Conservation (phyloP, 2,113 vertebrate species). For the Potamarius usumacintae region DNA sequence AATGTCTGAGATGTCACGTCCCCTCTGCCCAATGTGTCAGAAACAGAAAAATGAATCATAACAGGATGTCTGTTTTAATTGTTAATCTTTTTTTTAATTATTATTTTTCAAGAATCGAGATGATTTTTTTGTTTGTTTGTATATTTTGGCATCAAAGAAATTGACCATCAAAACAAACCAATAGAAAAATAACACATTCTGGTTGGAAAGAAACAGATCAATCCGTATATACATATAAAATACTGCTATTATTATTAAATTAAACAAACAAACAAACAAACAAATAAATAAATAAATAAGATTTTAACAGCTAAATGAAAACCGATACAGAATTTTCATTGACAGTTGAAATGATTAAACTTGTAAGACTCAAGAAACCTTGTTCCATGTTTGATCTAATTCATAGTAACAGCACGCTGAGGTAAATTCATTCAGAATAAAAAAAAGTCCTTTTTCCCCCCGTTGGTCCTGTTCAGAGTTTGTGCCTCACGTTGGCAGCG, state of each 20-base stretch:
- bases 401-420: neutral
- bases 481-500: neutral
- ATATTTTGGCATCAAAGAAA: neutral
- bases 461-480: neutral
- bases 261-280: too few species aligned
- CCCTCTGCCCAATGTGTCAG: neutral
- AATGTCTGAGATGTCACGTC: neutral
- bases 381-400: neutral
- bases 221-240: neutral
- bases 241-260: too few species aligned
- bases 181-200: neutral
- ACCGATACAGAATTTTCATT: neutral
- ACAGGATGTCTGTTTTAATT: too few species aligned
- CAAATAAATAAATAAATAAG: neutral
- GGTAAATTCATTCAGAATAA: neutral
- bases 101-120: neutral
- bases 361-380: neutral
- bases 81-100: neutral
- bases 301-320: neutral
- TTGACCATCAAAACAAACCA: neutral
- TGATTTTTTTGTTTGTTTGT: neutral
- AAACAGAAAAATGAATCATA: neutral
- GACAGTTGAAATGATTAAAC: neutral
- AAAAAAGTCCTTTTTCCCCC: too few species aligned
- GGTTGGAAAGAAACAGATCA: neutral